A percentile compares a stretch with the other conserved stretches of the same genome.
These are phyloP conservation scores for Channa argus DNA, from an alignment of 2,113 vertebrate genomes.

Conservation along the genomic window DNA sequence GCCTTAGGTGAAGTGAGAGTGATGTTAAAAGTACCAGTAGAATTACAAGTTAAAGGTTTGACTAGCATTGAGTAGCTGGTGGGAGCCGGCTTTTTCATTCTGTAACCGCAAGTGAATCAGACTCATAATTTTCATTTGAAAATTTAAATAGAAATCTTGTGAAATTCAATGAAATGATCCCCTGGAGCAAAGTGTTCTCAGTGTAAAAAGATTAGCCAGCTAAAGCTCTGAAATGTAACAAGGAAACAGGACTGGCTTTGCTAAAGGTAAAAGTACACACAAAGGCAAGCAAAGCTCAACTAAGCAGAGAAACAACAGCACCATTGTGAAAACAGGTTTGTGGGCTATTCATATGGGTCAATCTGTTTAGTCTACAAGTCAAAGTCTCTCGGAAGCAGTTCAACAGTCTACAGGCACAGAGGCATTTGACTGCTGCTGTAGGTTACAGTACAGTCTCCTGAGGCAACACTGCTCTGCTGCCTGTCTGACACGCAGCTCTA, in stretches of 20 bases:
- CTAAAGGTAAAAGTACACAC: neutral
- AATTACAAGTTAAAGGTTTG: constrained; percentile 10
- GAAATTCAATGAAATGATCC: constrained; percentile 30
- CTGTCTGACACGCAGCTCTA: constrained; percentile 47
- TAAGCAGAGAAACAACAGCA: neutral
- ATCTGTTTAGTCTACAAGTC: neutral
- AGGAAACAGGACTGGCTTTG: neutral
- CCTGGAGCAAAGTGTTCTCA: constrained; percentile 1
- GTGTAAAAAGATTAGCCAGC: constrained; percentile 4
- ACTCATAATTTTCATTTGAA: constrained; percentile 34
- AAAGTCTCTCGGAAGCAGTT: constrained; percentile 9
- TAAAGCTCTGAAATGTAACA: constrained; percentile 1
- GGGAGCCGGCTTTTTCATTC: constrained; percentile 21
- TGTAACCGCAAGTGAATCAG: constrained; percentile 23
- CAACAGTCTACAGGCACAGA: constrained; percentile 30
- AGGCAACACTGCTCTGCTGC: constrained; percentile 36
- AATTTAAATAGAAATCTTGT: constrained; percentile 44
- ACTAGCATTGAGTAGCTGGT: constrained; percentile 8
- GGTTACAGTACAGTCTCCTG: constrained; percentile 49
- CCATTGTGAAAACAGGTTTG: no score
- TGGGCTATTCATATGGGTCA: neutral
- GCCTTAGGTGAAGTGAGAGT: constrained; percentile 10
- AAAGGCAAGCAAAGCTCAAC: neutral
- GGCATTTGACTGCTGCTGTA: constrained; percentile 31
- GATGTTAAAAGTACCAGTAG: constrained; percentile 22